Conservation (phyloP, 2,797 vertebrate species). For the Kryptolebias ocellatus region DNA sequence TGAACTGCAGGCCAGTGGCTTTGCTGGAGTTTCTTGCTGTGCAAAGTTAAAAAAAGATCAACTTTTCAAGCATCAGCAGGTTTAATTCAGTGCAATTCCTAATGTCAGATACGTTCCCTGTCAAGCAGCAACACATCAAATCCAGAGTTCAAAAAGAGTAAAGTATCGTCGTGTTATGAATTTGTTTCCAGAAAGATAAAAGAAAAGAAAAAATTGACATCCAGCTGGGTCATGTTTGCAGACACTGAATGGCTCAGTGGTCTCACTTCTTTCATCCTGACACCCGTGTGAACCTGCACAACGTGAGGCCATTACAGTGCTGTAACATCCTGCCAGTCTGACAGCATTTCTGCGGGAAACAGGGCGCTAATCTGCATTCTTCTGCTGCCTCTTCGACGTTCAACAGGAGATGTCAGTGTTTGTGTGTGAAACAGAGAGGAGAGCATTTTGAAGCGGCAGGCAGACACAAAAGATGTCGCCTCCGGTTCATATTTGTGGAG, state of each 20-base stretch:
- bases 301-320: slow-evolving; percentile 24
- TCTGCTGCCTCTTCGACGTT: slow-evolving; percentile 17
- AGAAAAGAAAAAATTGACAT: background rate
- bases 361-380: slow-evolving; percentile 14
- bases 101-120: too few relatives aligned
- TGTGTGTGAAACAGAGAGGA: background rate
- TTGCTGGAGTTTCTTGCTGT: too few relatives aligned
- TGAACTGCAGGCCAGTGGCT: too few relatives aligned
- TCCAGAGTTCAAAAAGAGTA: too few relatives aligned
- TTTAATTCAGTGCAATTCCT: too few relatives aligned
- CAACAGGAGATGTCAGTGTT: slow-evolving; percentile 10
- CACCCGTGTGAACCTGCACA: slow-evolving; percentile 29
- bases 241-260: background rate
- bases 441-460: slow-evolving; percentile 1
- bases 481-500: slow-evolving; percentile 16
- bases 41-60: too few relatives aligned
- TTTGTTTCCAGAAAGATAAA: background rate
- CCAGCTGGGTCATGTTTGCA: background rate
- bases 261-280: slow-evolving; percentile 17
- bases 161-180: background rate
- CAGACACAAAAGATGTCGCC: slow-evolving; percentile 8
- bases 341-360: slow-evolving; percentile 19
- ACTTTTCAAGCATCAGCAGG: too few relatives aligned
- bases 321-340: slow-evolving; percentile 26
- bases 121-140: too few relatives aligned